A percentile compares a stretch with the other conserved stretches of the same genome.
phyloP scores from a whole-genome alignment of 2,113 vertebrate genomes.

The Hyla sarda region DNA sequence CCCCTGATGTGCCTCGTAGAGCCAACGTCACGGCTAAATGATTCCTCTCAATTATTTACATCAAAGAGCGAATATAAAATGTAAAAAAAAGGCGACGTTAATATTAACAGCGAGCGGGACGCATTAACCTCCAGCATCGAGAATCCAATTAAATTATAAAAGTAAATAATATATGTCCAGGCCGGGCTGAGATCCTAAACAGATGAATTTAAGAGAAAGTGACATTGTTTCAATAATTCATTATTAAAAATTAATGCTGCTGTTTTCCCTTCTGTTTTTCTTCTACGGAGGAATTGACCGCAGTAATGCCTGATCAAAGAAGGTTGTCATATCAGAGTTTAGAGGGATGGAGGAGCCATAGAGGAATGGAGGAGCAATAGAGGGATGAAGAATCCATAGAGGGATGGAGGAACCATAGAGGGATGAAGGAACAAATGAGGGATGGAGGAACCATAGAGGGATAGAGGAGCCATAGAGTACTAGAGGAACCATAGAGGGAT shows the following conservation, averaged over 20 bases:
- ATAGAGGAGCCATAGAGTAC: too few species aligned
- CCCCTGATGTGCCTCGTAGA: background rate
- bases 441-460: too few species aligned
- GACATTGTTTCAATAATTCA: constrained; percentile 5
- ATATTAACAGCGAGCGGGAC: background rate
- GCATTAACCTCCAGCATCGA: constrained; percentile 29
- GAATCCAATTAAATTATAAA: constrained; percentile 26
- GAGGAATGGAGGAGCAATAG: too few species aligned
- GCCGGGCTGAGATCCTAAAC: background rate
- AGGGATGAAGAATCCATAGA: too few species aligned
- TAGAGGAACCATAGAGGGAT: too few species aligned
- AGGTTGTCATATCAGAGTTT: constrained; percentile 4
- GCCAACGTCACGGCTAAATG: background rate
- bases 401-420: too few species aligned
- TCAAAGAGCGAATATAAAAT: background rate
- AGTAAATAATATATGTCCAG: constrained; percentile 24
- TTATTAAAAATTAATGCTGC: background rate
- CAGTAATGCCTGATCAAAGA: background rate
- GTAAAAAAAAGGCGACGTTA: background rate
- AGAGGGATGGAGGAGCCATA: background rate
- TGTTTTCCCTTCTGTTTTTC: background rate
- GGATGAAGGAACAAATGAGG: too few species aligned
- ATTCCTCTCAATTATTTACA: constrained; percentile 13
- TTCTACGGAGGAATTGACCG: background rate
- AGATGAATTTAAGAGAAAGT: background rate